Conservation (phyloP, 2,113 vertebrate species). For the Monopterus albus region DNA sequence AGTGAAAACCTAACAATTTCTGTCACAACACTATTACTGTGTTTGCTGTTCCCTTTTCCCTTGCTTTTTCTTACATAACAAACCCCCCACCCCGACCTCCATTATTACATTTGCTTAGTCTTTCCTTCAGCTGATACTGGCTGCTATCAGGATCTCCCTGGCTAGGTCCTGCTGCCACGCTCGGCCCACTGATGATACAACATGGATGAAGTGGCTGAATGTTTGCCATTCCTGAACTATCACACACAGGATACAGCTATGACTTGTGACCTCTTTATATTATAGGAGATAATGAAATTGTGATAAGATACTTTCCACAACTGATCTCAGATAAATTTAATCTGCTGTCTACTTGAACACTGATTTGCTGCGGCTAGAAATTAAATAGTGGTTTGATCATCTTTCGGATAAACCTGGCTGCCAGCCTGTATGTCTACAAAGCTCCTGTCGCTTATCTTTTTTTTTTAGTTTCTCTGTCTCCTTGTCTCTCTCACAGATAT, state of each 20-base stretch:
- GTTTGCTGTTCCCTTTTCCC: neutral
- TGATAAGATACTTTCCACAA: conserved; percentile 25
- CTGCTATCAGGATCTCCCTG: conserved; percentile 52
- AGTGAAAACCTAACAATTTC: too few species aligned
- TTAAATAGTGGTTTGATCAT: conserved; percentile 38
- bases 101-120: conserved; percentile 55
- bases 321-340: conserved; percentile 20
- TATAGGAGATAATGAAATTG: conserved; percentile 23
- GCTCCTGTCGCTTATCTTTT: conserved; percentile 24
- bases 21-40: neutral
- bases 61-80: conserved; percentile 22
- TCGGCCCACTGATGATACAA: conserved; percentile 14
- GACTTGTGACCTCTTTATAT: conserved; percentile 37
- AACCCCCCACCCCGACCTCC: conserved; percentile 28
- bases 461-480: conserved; percentile 13
- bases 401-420: conserved; percentile 38
- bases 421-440: conserved; percentile 7
- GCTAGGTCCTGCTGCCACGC: conserved; percentile 41
- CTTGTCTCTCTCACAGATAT: neutral
- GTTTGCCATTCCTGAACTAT: conserved; percentile 72
- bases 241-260: conserved; percentile 43
- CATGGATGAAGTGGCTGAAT: conserved; percentile 35
- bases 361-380: conserved; percentile 46
- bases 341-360: conserved; percentile 37
- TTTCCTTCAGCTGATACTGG: conserved; percentile 32